Evolutionary conservation across 2,888 invertebrate species (phyloP).

Genomic region (Callinectes sapidus): DNA sequence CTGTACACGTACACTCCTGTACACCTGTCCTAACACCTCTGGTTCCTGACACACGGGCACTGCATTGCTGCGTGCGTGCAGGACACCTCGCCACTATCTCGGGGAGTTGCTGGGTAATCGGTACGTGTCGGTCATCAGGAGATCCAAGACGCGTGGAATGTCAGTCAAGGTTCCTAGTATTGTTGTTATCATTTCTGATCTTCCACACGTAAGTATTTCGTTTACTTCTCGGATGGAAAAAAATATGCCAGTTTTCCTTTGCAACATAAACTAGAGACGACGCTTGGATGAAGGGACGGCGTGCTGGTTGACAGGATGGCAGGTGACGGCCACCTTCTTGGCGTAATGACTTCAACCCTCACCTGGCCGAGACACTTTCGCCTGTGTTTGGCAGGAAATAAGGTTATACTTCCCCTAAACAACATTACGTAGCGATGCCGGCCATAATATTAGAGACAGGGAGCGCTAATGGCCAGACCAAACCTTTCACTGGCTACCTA

Average conservation of each 20-base stretch:
- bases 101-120: background rate
- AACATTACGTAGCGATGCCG: slow-evolving; percentile 16
- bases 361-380: slow-evolving; percentile 22
- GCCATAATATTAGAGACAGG: slow-evolving; percentile 41
- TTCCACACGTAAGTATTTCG: background rate
- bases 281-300: background rate
- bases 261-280: background rate
- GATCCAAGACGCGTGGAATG: background rate
- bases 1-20: no score
- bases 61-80: background rate
- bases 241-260: background rate
- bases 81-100: background rate
- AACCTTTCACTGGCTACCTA: slow-evolving; percentile 40
- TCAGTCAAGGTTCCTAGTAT: background rate
- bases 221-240: background rate
- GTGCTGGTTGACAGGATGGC: background rate
- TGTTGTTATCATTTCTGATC: no score
- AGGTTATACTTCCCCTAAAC: slow-evolving; percentile 43
- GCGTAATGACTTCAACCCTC: slow-evolving; percentile 41
- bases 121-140: background rate
- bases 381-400: slow-evolving; percentile 34
- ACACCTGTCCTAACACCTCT: slow-evolving; percentile 10
- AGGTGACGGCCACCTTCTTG: slow-evolving; percentile 28
- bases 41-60: background rate
- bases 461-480: slow-evolving; percentile 43